Evolutionary conservation across 2,888 invertebrate species (phyloP).

Genomic region (Cremastobaeus sp.): DNA sequence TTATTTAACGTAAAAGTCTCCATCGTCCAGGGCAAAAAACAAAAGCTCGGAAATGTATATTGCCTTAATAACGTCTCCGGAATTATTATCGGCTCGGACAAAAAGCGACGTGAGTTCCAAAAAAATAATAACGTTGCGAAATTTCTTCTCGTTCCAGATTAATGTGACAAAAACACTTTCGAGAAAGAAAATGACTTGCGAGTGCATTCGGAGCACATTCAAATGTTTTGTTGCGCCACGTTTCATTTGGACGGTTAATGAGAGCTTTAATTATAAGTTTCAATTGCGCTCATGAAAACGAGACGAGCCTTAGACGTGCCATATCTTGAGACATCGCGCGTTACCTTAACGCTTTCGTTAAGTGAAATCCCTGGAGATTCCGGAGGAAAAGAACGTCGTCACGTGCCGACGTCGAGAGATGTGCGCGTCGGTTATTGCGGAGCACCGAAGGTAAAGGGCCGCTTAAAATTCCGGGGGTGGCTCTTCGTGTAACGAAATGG

Average conservation of each 20-base stretch:
- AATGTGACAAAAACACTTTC: no score
- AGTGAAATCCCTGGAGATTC: slow-evolving; percentile 51
- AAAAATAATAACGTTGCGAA: background rate
- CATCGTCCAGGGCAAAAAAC: slow-evolving; percentile 34
- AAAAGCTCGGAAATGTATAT: slow-evolving; percentile 17
- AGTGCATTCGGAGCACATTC: no score
- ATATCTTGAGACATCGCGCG: slow-evolving; percentile 23
- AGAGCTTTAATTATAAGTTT: slow-evolving; percentile 22
- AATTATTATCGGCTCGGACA: slow-evolving; percentile 9
- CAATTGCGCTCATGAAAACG: slow-evolving; percentile 18
- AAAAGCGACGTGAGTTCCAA: background rate
- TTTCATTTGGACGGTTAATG: no score
- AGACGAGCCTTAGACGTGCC: slow-evolving; percentile 9
- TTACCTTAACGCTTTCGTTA: slow-evolving; percentile 50
- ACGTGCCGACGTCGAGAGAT: slow-evolving; percentile 45
- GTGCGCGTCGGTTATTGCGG: slow-evolving; percentile 26
- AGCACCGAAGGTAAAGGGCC: slow-evolving; percentile 19
- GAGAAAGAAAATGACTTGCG: no score
- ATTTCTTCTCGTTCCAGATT: no score
- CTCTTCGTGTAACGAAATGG: slow-evolving; percentile 1
- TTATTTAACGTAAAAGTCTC: slow-evolving; percentile 66
- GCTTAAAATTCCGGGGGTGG: slow-evolving; percentile 36
- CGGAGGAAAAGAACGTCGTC: slow-evolving; percentile 38
- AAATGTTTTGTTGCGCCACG: no score
- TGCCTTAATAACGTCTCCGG: slow-evolving; percentile 16